Evolutionary conservation across 2,797 vertebrate species (phyloP), one percentile per base, ranked within the genome.

Genomic region (Euphonia xanthogaster): DNA sequence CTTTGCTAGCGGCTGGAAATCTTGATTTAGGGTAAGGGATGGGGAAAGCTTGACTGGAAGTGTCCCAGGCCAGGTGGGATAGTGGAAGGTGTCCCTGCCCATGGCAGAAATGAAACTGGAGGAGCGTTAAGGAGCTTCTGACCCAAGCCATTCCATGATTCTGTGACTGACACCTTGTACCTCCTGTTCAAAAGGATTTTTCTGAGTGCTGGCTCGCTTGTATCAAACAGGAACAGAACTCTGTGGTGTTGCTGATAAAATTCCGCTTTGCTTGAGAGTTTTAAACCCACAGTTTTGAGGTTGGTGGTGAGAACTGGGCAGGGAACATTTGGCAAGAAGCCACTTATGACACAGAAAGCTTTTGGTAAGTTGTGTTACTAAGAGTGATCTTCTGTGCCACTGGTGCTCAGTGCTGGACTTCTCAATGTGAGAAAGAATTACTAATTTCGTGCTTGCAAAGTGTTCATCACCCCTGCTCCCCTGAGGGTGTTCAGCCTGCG

Each of bases 401-500:
- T 23, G 27, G 9, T 22, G 27, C 60, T 55, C 44, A 12, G 6
- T 24, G 7, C 25, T 3, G 67, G 44, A 6, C 35, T 40, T 57
- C 22, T 8, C 15, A 9, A n/a, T 19, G 39, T 17, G 51, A 55
- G 67, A 39, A 50, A 39, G 48, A 8, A 1, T 1, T 0, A 14
- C 15, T 4, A 4, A 54, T 57, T 60, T 42, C 4, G 2, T 14
- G 23, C 28, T 65, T 61, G 55, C 37, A 3, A 45, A 60, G 71
- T 2, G 27, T 27, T 45, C 24, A 7, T 6, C 12, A 8, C n/a
- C 35, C 25, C 1, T 1, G 3, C 20, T 57, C 25, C 68, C 24
- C 0, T 2, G 16, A 25, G 53, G 14, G 31, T 2, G 37, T 12
- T 60, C 24, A 48, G 23, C 25, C 35, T 2, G 0, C 3, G 42